Conservation (phyloP, 2,113 vertebrate genomes). For the Struthio camelus region DNA sequence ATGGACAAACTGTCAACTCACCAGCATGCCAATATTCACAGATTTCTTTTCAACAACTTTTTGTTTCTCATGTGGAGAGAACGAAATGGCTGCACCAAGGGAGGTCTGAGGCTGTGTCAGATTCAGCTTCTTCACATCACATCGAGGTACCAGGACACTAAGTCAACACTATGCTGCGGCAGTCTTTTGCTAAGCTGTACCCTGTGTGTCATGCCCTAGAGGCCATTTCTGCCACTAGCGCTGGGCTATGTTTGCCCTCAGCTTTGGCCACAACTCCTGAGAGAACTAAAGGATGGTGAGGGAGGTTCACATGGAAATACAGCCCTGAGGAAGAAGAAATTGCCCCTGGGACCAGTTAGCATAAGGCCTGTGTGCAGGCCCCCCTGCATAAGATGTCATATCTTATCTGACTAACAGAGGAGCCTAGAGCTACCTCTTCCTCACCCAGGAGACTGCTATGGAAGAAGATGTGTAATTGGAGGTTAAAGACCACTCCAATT, state of each 20-base stretch:
- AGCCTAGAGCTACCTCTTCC: background rate
- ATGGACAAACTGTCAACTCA: background rate
- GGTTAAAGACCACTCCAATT: background rate
- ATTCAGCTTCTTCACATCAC: background rate
- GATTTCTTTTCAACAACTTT: background rate
- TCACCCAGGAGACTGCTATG: background rate
- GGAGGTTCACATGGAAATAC: background rate
- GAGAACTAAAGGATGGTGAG: background rate
- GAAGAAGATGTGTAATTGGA: background rate
- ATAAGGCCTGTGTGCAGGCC: background rate
- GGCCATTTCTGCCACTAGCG: background rate
- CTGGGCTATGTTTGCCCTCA: background rate
- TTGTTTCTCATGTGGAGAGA: background rate
- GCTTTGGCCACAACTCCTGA: background rate
- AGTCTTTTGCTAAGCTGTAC: fast-evolving
- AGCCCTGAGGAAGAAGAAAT: background rate
- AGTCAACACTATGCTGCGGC: fast-evolving
- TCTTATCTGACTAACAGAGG: background rate
- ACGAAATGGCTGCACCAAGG: fast-evolving
- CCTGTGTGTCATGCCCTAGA: background rate
- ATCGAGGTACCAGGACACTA: background rate
- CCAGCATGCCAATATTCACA: background rate
- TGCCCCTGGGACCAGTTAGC: background rate
- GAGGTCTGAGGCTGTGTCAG: background rate
- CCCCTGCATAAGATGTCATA: background rate